phyloP scores from a whole-genome alignment of 2,888 invertebrate species.

The Epirrhoe alternata region DNA sequence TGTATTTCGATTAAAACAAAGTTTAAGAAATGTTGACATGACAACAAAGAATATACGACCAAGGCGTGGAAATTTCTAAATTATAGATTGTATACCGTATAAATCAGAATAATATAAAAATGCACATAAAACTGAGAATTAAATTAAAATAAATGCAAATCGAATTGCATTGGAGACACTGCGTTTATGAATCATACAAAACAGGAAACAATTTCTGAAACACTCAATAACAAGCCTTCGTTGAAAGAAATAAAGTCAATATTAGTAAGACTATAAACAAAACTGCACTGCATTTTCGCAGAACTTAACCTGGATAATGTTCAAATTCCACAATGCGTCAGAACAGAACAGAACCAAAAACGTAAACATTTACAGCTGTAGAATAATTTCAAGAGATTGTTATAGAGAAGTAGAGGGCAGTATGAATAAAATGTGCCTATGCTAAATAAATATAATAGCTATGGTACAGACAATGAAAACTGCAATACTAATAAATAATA shows the following conservation, averaged over 20 bases:
- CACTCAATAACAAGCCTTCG: slow-evolving; percentile 17
- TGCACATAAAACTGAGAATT: background rate
- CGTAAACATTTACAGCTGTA: slow-evolving; percentile 34
- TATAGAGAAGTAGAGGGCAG: too few relatives aligned
- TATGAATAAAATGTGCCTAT: too few relatives aligned
- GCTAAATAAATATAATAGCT: too few relatives aligned
- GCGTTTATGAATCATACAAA: slow-evolving; percentile 26
- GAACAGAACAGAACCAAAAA: slow-evolving; percentile 11
- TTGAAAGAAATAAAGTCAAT: slow-evolving; percentile 21
- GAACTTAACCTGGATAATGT: slow-evolving; percentile 38
- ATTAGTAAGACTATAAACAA: slow-evolving; percentile 9
- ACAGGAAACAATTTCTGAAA: slow-evolving; percentile 20
- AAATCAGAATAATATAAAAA: too few relatives aligned
- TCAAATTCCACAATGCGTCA: slow-evolving; percentile 21
- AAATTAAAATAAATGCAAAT: background rate
- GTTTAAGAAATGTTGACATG: too few relatives aligned
- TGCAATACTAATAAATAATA: too few relatives aligned
- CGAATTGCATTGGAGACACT: slow-evolving; percentile 6
- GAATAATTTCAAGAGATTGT: slow-evolving; percentile 21
- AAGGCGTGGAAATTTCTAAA: background rate
- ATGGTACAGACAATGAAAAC: too few relatives aligned
- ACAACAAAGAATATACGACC: too few relatives aligned
- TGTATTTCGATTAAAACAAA: too few relatives aligned
- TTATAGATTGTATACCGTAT: too few relatives aligned
- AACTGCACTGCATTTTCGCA: slow-evolving; percentile 31